Percentiles rank a stretch among this genome's conserved stretches.
phyloP scores from a whole-genome alignment of 2,113 vertebrate genomes.

The Nothoprocta pentlandii region DNA sequence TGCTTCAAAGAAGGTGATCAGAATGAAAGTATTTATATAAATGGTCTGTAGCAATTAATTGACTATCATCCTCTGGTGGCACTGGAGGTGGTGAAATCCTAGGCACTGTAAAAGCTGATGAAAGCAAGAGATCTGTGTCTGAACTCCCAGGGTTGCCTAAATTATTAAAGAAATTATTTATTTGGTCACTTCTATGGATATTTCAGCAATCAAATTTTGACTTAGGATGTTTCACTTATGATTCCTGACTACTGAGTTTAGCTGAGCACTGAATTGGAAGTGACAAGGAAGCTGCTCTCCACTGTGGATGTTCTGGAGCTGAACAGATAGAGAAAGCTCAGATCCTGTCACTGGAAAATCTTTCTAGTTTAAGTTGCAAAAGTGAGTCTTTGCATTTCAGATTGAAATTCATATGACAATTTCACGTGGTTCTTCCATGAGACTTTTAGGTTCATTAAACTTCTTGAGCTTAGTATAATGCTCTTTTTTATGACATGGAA shows the following conservation, averaged over 20 bases:
- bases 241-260: background rate
- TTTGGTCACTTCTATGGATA: background rate
- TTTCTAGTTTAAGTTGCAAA: background rate
- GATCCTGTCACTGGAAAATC: background rate
- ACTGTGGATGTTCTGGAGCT: background rate
- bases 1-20: background rate
- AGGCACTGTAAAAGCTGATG: background rate
- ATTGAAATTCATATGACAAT: background rate
- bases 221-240: background rate
- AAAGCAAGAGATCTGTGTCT: background rate
- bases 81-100: background rate
- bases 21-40: background rate
- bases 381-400: background rate
- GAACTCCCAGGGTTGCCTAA: too few relatives aligned
- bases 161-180: background rate
- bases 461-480: background rate
- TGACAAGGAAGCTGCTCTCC: background rate
- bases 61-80: background rate
- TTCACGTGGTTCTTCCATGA: background rate
- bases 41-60: background rate
- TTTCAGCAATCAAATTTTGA: background rate
- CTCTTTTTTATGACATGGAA: background rate
- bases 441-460: background rate
- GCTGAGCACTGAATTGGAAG: background rate
- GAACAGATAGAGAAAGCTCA: background rate